Evolutionary conservation across 2,888 invertebrate genomes (phyloP), one percentile per base, ranked within the genome.

Genomic region (Hirtodrosophila alboralis): DNA sequence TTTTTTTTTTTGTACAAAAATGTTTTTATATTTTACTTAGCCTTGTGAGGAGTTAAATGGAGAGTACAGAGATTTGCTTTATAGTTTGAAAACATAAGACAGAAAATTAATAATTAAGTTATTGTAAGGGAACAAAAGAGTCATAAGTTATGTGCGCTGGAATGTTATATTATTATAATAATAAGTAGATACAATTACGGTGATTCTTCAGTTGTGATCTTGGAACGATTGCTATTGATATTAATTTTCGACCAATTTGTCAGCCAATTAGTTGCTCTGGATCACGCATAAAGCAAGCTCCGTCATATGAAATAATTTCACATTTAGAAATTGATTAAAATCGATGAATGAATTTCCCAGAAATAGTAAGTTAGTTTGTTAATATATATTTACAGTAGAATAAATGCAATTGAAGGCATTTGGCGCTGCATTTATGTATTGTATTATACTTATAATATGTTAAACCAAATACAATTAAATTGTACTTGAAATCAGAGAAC

Each of bases 21-120:
- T n/a, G n/a, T n/a, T n/a, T n/a, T n/a, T n/a, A n/a, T n/a, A n/a
- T n/a, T n/a, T n/a, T 80, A 80, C 80, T 80, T 85, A 80, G 64
- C 80, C 86, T 80, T 73, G 86, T 83, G 80, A 79, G 76, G 63
- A 84, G 80, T 58, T 70, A 62, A 84, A 62, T 85, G 69, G 77
- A 79, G 73, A 75, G 63, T 79, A 85, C 63, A 85, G 65, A 79
- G 69, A 47, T 78, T 59, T 57, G 48, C 37, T 54, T 74, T 41
- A 48, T 33, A 56, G 44, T 65, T 65, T 18, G 12, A 14, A 43
- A 70, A 57, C 38, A 27, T 18, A 59, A 51, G 41, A 60, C 13
- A 53, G 10, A 54, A 62, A 75, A 68, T 47, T 12, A 58, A 59
- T 66, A 44, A 54, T 34, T 43, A 40, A 33, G 44, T 43, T 37